Percentiles rank a stretch among this genome's conserved stretches.
Evolutionary conservation across 2,888 invertebrate genomes (phyloP).

Genomic region (Bimastos eiseni): DNA sequence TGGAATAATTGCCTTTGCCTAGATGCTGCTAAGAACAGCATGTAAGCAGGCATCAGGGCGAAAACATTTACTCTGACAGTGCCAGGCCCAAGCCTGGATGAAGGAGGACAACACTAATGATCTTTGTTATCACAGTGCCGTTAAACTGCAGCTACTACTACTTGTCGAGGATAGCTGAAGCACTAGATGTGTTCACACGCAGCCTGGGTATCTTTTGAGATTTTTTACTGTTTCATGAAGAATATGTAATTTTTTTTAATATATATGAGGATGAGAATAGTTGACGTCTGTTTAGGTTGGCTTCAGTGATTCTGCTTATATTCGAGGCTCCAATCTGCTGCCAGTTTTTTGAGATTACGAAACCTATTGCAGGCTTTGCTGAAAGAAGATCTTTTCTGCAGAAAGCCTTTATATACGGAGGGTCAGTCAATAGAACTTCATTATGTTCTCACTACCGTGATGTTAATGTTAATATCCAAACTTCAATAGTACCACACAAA

Average conservation of each 20-base stretch:
- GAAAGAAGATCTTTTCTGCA: slow-evolving; percentile 42
- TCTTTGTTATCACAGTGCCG: too few relatives aligned
- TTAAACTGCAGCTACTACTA: too few relatives aligned
- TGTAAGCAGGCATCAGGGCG: too few relatives aligned
- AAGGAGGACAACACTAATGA: too few relatives aligned
- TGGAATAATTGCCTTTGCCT: too few relatives aligned
- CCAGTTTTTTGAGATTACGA: slow-evolving; percentile 41
- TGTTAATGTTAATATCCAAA: slow-evolving; percentile 1
- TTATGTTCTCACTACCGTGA: background rate
- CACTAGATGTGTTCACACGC: background rate
- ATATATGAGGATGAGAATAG: background rate
- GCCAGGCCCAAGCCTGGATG: too few relatives aligned
- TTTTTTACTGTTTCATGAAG: background rate
- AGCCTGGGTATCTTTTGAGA: background rate
- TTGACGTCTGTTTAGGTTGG: slow-evolving; percentile 33
- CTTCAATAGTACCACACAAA: too few relatives aligned
- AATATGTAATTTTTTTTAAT: background rate
- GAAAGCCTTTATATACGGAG: slow-evolving; percentile 42
- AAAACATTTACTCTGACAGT: too few relatives aligned
- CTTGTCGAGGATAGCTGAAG: too few relatives aligned
- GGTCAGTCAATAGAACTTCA: slow-evolving; percentile 34
- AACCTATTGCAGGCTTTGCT: slow-evolving; percentile 43
- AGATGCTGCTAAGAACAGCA: too few relatives aligned
- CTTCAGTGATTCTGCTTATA: slow-evolving; percentile 41
- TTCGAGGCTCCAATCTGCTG: slow-evolving; percentile 44